Evolutionary conservation across 2,797 vertebrate genomes (phyloP), one percentile per base, ranked within the genome.

Genomic region (Synanceia verrucosa): DNA sequence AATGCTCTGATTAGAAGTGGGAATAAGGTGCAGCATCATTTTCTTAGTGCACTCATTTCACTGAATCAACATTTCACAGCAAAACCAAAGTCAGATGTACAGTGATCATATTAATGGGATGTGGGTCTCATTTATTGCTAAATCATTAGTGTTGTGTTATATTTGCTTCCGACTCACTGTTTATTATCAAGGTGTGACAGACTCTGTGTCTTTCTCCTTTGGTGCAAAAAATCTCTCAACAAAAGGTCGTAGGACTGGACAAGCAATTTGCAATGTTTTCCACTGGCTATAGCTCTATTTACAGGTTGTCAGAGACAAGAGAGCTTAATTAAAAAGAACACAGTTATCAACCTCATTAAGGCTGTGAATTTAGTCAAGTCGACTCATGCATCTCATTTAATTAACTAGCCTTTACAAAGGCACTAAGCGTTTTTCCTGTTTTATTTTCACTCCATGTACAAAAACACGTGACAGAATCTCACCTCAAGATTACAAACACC

Each of bases 261-360:
- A 58, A 55, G 65, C 70, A 73, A 83, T 85, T 82, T 79, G 26
- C 34, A 65, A 52, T 63, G 65, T 65, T 66, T 76, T 70, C 37
- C 63, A 53, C 44, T 21, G 62, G 59, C 71, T 63, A 46, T 62
- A 41, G 71, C 79, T 86, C 74, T 76, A 77, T 87, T 84, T 89
- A 83, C 76, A 87, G 57, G 73, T 83, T 88, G 83, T 87, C 78
- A 82, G 70, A 83, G 62, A 88, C 81, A 85, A 83, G 79, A 67
- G 59, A 81, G 73, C 76, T 82, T 89, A 88, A 92, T 91, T 90
- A 89, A 90, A 89, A 86, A 76, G 55, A 86, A 87, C 74, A 76
- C 46, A 76, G 82, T 85, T 82, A 90, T 91, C 82, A 86, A 70
- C 77, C 73, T 87, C 79, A 80, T 89, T 87, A 88, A 58, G 53